phyloP scores from a whole-genome alignment of 2,113 vertebrate genomes.

The Pogonocichla stellata region DNA sequence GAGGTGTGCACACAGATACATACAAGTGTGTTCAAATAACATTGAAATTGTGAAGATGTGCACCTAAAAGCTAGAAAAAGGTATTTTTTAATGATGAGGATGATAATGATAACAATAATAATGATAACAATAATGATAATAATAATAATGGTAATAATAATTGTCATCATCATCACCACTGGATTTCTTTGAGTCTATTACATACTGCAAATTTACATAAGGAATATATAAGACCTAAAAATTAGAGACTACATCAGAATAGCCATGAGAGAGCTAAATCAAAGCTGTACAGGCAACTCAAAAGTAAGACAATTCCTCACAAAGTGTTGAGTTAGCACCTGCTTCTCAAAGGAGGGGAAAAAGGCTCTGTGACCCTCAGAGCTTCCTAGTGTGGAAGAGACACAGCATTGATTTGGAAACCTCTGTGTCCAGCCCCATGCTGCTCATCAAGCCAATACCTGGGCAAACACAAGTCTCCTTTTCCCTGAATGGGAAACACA shows the following conservation, averaged over 20 bases:
- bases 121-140: neutral
- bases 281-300: neutral
- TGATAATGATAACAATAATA: too few species aligned
- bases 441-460: neutral
- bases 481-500: neutral
- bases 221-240: neutral
- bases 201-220: neutral
- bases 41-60: neutral
- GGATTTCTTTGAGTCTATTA: neutral
- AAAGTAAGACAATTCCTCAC: neutral
- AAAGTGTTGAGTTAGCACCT: neutral
- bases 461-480: neutral
- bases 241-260: neutral
- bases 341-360: neutral
- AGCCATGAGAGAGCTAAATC: neutral
- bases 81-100: neutral
- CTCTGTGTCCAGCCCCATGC: neutral
- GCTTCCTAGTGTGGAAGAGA: neutral
- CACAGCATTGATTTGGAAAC: fast-evolving
- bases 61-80: neutral
- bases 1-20: neutral
- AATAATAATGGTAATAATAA: too few species aligned
- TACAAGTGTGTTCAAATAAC: neutral
- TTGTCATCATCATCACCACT: neutral
- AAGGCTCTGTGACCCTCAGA: neutral